Evolutionary conservation across 1,140 invertebrate species (phyloP).

Genomic region (Drosophila ohnishii): DNA sequence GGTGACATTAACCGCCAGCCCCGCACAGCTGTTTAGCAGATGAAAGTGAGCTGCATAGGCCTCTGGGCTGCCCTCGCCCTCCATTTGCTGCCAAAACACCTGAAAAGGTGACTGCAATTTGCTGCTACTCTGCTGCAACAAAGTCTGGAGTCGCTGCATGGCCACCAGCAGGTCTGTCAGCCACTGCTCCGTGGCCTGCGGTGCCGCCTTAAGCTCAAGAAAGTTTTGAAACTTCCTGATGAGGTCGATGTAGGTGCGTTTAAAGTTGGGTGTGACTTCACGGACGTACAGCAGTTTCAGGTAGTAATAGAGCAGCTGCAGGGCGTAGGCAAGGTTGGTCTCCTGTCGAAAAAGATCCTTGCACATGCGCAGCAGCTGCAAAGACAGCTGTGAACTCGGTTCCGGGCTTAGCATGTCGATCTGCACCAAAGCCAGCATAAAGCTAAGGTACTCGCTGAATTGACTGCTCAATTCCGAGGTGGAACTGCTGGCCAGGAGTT

Average conservation of each 20-base stretch:
- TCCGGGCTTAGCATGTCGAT: slow-evolving; percentile 32
- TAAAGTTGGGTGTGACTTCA: slow-evolving; percentile 19
- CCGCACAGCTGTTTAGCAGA: slow-evolving; percentile 37
- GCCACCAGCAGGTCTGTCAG: slow-evolving; percentile 44
- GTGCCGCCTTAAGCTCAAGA: slow-evolving; percentile 33
- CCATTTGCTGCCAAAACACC: slow-evolving; percentile 53
- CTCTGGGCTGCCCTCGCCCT: slow-evolving; percentile 12
- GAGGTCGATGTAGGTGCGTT: slow-evolving; percentile 44
- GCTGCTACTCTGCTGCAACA: slow-evolving; percentile 44
- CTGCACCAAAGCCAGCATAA: slow-evolving; percentile 33
- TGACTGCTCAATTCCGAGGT: slow-evolving; percentile 18
- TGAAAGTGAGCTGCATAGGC: slow-evolving; percentile 50
- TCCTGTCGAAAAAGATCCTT: slow-evolving; percentile 13
- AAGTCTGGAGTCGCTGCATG: slow-evolving; percentile 40
- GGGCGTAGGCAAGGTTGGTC: slow-evolving; percentile 9
- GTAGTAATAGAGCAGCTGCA: slow-evolving; percentile 65
- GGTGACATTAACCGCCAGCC: slow-evolving; percentile 14
- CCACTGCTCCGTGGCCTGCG: slow-evolving; percentile 51
- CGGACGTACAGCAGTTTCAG: slow-evolving; percentile 46
- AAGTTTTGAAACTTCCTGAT: slow-evolving; percentile 42
- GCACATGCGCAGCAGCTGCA: slow-evolving; percentile 54
- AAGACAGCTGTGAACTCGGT: slow-evolving; percentile 4
- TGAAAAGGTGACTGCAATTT: slow-evolving; percentile 26
- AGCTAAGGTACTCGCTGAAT: slow-evolving; percentile 51
- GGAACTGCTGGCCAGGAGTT: slow-evolving; percentile 18